Conservation (phyloP, 2,113 vertebrate genomes). For the Hipposideros armiger region DNA sequence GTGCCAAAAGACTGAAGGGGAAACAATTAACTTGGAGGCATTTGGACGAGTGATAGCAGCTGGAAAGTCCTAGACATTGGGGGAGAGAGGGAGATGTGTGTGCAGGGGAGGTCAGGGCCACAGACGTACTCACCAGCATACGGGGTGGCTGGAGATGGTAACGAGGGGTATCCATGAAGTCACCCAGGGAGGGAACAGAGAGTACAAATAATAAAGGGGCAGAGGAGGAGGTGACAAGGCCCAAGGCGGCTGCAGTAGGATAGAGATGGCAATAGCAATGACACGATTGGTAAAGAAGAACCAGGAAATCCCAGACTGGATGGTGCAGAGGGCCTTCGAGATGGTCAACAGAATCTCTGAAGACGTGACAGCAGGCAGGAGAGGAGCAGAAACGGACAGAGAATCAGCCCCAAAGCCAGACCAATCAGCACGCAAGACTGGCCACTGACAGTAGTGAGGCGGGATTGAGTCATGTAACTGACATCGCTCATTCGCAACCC, state of each 20-base stretch:
- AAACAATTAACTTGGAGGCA: neutral
- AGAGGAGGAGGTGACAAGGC: neutral
- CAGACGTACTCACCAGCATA: neutral
- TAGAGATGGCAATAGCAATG: neutral
- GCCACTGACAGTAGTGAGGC: too few relatives aligned
- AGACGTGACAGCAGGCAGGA: neutral
- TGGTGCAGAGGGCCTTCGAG: neutral
- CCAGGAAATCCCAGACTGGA: neutral
- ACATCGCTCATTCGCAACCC: neutral
- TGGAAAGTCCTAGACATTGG: neutral
- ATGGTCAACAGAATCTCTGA: neutral
- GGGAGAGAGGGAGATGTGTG: accelerated
- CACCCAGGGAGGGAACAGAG: neutral
- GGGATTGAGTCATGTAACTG: neutral
- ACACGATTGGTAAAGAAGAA: neutral
- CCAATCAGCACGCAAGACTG: neutral
- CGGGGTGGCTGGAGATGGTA: neutral
- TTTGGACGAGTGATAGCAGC: neutral
- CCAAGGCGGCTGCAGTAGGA: neutral
- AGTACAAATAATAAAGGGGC: neutral
- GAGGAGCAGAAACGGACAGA: neutral
- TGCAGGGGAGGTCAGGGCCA: too few relatives aligned
- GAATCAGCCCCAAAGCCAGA: neutral
- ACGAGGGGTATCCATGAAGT: neutral
- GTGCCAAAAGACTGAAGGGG: neutral